These are phyloP conservation scores for Eudyptes chrysolophus DNA, from an alignment of 2,113 vertebrate species.

Conservation along the genomic window DNA sequence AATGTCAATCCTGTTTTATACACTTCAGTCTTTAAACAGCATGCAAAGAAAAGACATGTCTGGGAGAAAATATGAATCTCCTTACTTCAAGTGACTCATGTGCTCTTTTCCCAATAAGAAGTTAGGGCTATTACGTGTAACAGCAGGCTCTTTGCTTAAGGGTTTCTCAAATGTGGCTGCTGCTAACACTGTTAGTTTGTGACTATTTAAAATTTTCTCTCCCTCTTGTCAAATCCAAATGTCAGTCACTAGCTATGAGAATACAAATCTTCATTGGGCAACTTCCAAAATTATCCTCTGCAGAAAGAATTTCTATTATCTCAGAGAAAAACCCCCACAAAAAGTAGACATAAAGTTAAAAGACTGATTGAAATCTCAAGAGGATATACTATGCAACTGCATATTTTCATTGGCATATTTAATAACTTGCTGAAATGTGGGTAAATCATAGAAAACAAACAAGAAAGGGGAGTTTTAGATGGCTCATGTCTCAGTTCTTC, in stretches of 20 bases:
- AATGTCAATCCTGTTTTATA: conserved; percentile 75
- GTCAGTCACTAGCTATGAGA: neutral
- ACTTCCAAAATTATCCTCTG: neutral
- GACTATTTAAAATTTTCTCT: neutral
- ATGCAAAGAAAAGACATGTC: conserved; percentile 56
- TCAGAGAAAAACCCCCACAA: neutral
- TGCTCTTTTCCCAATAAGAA: neutral
- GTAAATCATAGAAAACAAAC: neutral
- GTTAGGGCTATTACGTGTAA: neutral
- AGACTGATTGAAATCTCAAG: neutral
- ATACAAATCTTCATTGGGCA: neutral
- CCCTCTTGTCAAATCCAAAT: neutral
- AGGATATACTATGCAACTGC: neutral
- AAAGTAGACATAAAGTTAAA: neutral
- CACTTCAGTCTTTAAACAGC: conserved; percentile 63
- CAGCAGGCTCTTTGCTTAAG: conserved; percentile 19
- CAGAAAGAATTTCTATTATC: neutral
- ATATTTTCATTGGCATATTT: neutral
- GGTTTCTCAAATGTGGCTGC: neutral
- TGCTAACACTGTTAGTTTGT: neutral
- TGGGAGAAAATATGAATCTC: conserved; percentile 46
- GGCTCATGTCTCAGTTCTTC: neutral
- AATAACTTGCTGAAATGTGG: neutral
- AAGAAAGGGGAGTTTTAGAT: neutral
- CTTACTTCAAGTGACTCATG: conserved; percentile 38